These are phyloP conservation scores for Lysandra bellargus DNA, from an alignment of 2,888 invertebrate species.

Conservation along the genomic window DNA sequence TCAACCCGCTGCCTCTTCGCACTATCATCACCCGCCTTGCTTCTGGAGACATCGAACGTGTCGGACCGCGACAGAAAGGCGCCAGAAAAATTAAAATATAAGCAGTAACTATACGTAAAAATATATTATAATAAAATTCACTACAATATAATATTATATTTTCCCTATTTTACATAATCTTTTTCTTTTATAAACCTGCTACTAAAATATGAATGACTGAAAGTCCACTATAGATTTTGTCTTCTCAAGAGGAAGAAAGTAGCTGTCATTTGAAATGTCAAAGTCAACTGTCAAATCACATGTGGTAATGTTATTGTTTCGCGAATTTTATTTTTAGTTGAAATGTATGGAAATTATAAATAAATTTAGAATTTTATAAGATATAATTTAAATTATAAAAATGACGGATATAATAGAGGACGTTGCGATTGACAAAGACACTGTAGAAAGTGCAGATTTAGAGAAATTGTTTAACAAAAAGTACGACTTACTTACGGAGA, in stretches of 20 bases:
- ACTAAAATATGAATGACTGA: too few relatives aligned
- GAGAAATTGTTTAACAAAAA: conserved; percentile 59
- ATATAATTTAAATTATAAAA: conserved; percentile 34
- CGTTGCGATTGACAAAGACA: conserved; percentile 65
- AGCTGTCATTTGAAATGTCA: not conserved
- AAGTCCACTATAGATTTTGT: too few relatives aligned
- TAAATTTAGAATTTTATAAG: not conserved
- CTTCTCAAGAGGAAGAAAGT: not conserved
- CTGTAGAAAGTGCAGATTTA: conserved; percentile 53
- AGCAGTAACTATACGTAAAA: not conserved
- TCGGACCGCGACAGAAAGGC: conserved; percentile 57
- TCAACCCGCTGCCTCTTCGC: conserved; percentile 58
- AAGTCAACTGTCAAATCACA: conserved; percentile 10
- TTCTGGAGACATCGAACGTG: conserved; percentile 69
- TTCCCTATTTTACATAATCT: too few relatives aligned
- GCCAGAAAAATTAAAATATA: conserved; percentile 40
- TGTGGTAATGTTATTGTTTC: conserved; percentile 3
- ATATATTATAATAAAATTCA: not conserved
- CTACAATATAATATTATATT: not conserved
- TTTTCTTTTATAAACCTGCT: too few relatives aligned
- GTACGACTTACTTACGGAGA: conserved; percentile 69
- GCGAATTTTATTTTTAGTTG: not conserved
- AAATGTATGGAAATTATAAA: conserved; percentile 26
- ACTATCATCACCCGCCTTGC: conserved; percentile 60
- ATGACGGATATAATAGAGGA: conserved; percentile 69